These are phyloP conservation scores for Yasuhikotakia modesta DNA, from an alignment of 2,797 vertebrate species.

Conservation along the genomic window DNA sequence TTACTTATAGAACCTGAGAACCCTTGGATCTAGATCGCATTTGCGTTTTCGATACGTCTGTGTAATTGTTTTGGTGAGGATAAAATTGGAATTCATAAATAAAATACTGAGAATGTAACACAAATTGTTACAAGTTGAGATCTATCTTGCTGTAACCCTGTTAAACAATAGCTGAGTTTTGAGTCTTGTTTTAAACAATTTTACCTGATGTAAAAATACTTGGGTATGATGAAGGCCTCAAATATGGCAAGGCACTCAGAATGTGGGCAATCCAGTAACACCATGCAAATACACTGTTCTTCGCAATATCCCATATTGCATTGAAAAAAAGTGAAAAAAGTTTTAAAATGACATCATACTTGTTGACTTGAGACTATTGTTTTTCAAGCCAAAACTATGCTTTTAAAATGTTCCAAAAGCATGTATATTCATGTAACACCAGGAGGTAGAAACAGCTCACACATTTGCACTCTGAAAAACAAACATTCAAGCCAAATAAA, in stretches of 20 bases:
- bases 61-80: background rate
- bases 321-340: background rate
- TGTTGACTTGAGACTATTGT: background rate
- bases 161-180: background rate
- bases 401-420: background rate
- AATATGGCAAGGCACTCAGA: slow-evolving; percentile 35
- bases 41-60: slow-evolving; percentile 12
- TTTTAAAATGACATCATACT: slow-evolving; percentile 1
- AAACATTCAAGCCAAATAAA: slow-evolving; percentile 14
- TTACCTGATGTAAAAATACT: slow-evolving; percentile 11
- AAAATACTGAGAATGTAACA: background rate
- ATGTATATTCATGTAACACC: slow-evolving; percentile 32
- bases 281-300: slow-evolving; percentile 13
- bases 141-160: background rate
- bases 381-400: background rate
- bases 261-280: slow-evolving; percentile 22
- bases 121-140: background rate
- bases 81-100: background rate
- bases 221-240: background rate
- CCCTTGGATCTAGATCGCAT: slow-evolving; percentile 17
- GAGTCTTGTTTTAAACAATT: background rate
- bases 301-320: slow-evolving; percentile 4
- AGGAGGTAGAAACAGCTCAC: slow-evolving; percentile 59
- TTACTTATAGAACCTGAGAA: slow-evolving; percentile 26
- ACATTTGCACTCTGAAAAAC: slow-evolving; percentile 41